phyloP scores from a whole-genome alignment of 2,113 vertebrate genomes.

The Elephantulus edwardii region DNA sequence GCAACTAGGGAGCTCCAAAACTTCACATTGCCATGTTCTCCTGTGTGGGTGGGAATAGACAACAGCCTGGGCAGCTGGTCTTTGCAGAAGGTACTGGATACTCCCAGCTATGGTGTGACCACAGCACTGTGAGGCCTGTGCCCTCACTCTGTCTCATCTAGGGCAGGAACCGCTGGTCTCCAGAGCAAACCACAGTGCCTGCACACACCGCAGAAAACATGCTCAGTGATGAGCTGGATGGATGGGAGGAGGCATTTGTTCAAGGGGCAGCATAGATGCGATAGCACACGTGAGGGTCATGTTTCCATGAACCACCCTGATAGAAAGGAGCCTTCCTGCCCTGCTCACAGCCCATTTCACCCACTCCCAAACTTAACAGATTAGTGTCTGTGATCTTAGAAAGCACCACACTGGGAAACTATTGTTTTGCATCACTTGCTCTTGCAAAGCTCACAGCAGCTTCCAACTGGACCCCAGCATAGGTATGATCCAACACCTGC shows the following conservation, averaged over 20 bases:
- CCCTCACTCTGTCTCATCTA: background rate
- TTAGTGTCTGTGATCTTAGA: background rate
- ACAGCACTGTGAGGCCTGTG: background rate
- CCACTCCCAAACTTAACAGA: background rate
- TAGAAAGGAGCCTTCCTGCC: no score
- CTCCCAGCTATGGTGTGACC: background rate
- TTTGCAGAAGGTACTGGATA: background rate
- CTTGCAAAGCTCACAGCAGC: background rate
- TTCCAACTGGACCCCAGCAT: conserved; percentile 63
- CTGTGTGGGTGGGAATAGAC: background rate
- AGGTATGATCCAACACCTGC: background rate
- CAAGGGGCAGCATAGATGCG: background rate
- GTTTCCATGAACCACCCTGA: background rate
- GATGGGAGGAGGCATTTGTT: background rate
- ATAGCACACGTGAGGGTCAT: background rate
- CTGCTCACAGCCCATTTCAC: no score
- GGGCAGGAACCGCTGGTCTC: background rate
- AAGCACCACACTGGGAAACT: background rate
- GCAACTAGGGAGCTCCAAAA: background rate
- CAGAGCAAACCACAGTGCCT: background rate
- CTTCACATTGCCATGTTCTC: background rate
- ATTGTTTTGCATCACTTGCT: background rate
- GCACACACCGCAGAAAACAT: background rate
- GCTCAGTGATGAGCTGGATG: background rate
- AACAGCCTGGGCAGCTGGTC: background rate